Percentiles rank a stretch among this genome's conserved stretches.
Conservation (phyloP, 1,140 invertebrate species). For the Atopsyche davidsoni region DNA sequence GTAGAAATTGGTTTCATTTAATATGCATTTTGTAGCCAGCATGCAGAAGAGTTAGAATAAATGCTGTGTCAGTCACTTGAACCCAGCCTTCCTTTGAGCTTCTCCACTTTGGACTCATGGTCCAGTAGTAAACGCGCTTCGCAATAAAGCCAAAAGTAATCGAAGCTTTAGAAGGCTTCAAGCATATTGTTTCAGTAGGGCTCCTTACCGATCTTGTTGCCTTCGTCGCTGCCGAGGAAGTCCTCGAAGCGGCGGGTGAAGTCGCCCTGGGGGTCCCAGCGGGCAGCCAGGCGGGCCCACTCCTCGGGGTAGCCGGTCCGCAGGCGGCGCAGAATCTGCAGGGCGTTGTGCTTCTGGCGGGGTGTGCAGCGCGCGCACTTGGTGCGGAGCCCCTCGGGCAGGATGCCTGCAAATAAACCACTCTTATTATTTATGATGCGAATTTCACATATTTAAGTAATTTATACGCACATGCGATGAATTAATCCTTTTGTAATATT, state of each 20-base stretch:
- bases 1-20: too few species aligned
- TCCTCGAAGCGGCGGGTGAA: slow-evolving; percentile 46
- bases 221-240: slow-evolving; percentile 42
- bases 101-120: too few species aligned
- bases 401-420: slow-evolving; percentile 48
- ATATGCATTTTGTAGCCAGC: too few species aligned
- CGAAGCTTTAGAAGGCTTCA: not conserved
- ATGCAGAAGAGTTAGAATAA: too few species aligned
- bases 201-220: slow-evolving; percentile 32
- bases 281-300: slow-evolving; percentile 48
- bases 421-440: too few species aligned
- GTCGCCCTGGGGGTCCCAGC: slow-evolving; percentile 56
- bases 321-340: slow-evolving; percentile 48
- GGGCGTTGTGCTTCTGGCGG: slow-evolving; percentile 50
- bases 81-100: too few species aligned
- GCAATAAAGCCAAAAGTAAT: not conserved
- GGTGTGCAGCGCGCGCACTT: slow-evolving; percentile 56
- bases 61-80: too few species aligned
- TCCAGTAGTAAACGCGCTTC: too few species aligned
- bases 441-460: too few species aligned
- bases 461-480: too few species aligned
- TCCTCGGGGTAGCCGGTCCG: slow-evolving; percentile 53
- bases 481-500: too few species aligned
- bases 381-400: slow-evolving; percentile 57
- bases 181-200: not conserved